phyloP scores from a whole-genome alignment of 2,113 vertebrate species.

The Aythya baeri region DNA sequence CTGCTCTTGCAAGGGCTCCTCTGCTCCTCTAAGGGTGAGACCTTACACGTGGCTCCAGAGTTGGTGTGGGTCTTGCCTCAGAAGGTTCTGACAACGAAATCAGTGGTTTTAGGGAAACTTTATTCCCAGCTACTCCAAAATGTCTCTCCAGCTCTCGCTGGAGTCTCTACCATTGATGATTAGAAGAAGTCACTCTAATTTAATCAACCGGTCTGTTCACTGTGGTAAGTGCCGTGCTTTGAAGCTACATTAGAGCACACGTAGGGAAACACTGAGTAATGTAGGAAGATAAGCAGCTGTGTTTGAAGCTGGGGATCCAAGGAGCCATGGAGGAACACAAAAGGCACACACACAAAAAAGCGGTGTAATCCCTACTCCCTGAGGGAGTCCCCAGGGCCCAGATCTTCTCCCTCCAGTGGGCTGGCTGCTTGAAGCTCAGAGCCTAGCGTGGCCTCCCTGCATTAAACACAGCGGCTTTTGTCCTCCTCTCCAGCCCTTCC shows the following conservation, averaged over 20 bases:
- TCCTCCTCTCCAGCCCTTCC: neutral
- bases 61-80: neutral
- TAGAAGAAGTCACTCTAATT: neutral
- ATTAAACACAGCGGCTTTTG: neutral
- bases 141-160: neutral
- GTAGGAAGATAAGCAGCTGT: conserved; percentile 57
- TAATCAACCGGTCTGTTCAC: conserved; percentile 62
- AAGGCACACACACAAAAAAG: conserved; percentile 2
- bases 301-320: conserved; percentile 62
- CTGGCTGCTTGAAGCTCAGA: neutral
- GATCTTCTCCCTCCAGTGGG: neutral
- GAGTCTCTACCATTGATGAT: neutral
- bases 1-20: conserved; percentile 53
- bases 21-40: neutral
- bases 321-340: conserved; percentile 1
- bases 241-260: conserved; percentile 40
- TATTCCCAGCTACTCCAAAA: neutral
- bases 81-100: neutral
- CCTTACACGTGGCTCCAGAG: neutral
- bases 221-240: conserved; percentile 12
- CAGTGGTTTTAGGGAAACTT: neutral
- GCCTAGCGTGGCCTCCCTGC: neutral
- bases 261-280: conserved; percentile 45
- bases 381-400: neutral
- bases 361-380: neutral